Conservation (phyloP, 2,113 vertebrate genomes). For the Irena cyanogastra region DNA sequence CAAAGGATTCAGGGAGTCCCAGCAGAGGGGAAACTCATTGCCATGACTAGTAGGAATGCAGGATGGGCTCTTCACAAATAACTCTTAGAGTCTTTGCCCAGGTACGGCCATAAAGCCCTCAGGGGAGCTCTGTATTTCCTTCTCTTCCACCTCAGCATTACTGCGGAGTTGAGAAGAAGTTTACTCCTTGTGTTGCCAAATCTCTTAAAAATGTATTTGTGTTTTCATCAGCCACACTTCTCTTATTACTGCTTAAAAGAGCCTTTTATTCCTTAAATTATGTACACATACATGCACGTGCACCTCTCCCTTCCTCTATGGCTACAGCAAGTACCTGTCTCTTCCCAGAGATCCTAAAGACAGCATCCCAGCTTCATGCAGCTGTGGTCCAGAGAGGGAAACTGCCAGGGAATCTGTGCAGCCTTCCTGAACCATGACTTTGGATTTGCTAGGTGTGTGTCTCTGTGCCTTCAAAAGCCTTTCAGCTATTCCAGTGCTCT, state of each 20-base stretch:
- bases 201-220: neutral
- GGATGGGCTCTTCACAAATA: neutral
- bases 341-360: neutral
- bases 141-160: neutral
- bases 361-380: neutral
- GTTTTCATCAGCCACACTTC: neutral
- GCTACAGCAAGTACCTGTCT: neutral
- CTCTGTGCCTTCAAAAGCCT: neutral
- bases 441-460: neutral
- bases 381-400: neutral
- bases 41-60: neutral
- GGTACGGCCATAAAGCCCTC: neutral
- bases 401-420: neutral
- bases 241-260: neutral
- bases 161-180: neutral
- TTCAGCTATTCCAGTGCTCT: neutral
- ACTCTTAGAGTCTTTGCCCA: neutral
- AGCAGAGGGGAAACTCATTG: neutral
- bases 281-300: neutral
- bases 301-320: neutral
- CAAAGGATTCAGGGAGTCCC: neutral
- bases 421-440: neutral
- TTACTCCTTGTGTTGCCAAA: neutral
- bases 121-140: neutral
- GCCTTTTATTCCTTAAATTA: neutral